Evolutionary conservation across 2,888 invertebrate genomes (phyloP).

Genomic region (Microctonus hyperodae): DNA sequence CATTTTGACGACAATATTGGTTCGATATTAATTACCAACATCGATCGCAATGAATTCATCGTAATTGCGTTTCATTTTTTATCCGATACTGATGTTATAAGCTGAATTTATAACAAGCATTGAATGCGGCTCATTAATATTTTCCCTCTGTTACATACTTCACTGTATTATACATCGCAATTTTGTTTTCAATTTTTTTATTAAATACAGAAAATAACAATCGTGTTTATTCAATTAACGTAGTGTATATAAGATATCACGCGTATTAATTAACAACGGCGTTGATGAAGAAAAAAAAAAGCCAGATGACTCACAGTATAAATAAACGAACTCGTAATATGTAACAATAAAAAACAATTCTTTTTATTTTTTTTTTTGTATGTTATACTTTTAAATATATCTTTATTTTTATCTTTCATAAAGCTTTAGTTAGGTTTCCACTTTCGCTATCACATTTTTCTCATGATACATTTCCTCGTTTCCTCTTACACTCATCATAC

Average conservation of each 20-base stretch:
- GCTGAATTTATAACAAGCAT: constrained; percentile 26
- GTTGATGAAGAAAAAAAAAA: not conserved
- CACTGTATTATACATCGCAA: constrained; percentile 15
- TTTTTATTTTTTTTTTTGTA: not conserved
- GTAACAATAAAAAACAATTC: not conserved
- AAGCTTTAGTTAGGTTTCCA: not conserved
- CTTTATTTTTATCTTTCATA: not conserved
- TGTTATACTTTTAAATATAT: too few relatives aligned
- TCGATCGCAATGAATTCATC: constrained; percentile 26
- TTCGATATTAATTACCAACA: constrained; percentile 15
- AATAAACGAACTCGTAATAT: constrained; percentile 20
- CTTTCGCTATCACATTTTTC: constrained; percentile 6
- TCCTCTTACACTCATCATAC: constrained; percentile 33
- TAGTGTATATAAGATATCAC: not conserved
- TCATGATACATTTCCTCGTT: constrained; percentile 15
- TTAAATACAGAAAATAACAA: constrained; percentile 16
- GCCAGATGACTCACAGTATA: too few relatives aligned
- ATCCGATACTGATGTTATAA: constrained; percentile 20
- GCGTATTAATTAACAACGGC: not conserved
- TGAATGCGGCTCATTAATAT: constrained; percentile 15
- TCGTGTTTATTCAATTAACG: constrained; percentile 18
- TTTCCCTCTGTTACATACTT: constrained; percentile 7
- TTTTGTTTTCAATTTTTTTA: constrained; percentile 12
- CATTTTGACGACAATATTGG: constrained; percentile 10
- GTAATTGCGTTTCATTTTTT: not conserved